phyloP scores from a whole-genome alignment of 2,113 vertebrate species.

The Setophaga petechia region DNA sequence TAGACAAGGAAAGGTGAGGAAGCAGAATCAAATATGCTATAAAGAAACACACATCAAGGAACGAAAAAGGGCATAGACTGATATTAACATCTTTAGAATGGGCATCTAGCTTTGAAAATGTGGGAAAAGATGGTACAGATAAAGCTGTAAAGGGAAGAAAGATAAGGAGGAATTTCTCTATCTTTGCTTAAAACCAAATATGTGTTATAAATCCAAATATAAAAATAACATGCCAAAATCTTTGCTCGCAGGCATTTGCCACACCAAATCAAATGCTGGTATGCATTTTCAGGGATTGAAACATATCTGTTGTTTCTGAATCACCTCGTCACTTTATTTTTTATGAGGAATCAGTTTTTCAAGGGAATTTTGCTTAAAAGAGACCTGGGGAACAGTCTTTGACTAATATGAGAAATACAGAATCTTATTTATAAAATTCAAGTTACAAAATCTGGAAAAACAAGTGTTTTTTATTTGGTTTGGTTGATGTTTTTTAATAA shows the following conservation, averaged over 20 bases:
- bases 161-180: not conserved
- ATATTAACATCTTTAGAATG: not conserved
- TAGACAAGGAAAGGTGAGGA: not conserved
- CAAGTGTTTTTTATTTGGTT: not conserved
- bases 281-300: not conserved
- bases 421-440: not conserved
- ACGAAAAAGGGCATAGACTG: not conserved
- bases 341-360: not conserved
- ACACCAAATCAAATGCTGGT: not conserved
- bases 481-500: not conserved
- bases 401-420: not conserved
- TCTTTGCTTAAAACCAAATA: not conserved
- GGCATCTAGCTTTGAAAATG: not conserved
- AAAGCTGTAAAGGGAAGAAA: not conserved
- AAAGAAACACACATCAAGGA: not conserved
- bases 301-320: not conserved
- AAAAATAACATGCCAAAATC: not conserved
- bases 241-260: not conserved
- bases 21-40: not conserved
- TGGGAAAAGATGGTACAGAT: not conserved
- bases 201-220: not conserved
- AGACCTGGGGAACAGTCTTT: not conserved
- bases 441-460: not conserved
- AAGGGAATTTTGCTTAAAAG: not conserved
- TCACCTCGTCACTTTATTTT: not conserved